Evolutionary conservation across 2,888 invertebrate genomes (phyloP), one percentile per base, ranked within the genome.

Genomic region (Automeris io): DNA sequence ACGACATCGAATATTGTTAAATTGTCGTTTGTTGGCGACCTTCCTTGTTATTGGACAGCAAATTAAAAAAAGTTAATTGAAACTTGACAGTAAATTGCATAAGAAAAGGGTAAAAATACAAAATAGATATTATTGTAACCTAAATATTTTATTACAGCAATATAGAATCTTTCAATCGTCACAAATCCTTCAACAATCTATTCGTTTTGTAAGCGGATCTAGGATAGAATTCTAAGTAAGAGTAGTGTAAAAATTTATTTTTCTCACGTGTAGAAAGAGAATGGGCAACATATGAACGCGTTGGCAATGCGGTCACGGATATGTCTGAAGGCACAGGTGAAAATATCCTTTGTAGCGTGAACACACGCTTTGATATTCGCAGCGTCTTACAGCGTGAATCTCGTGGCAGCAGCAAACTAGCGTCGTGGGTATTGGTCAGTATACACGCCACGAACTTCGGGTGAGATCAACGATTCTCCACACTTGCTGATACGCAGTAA

Each of bases 271-370:
- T 49, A 33, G 43, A 57, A 61, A 63, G 63, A 72, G 70, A 72
- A 72, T 72, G 59, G 66, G 71, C 71, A 69, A 74, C 75, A 76
- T 76, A 76, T 74, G 75, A 76, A 75, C 69, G 63, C 61, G 65
- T 77, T 75, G 57, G 74, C 71, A 75, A 70, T 62, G 67, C 68
- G 76, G 75, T 77, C 76, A 75, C 76, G 75, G 70, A 73, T 72
- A 68, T 58, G 57, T 58, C 68, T 60, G 59, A 56, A 64, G 64
- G 67, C 60, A 60, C 62, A 68, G 59, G 73, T 70, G 65, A 64
- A 71, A 65, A 71, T 67, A 72, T 69, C 61, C 64, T 63, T 62
- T 59, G 45, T 43, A 12, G 24, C 37, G 43, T 23, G 53, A 61
- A 70, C 49, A 61, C 47, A 69, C 57, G 43, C 38, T 2, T 1